A percentile compares a stretch with the other conserved stretches of the same genome.
Conservation (phyloP, 2,113 vertebrate genomes). For the Turnix velox region DNA sequence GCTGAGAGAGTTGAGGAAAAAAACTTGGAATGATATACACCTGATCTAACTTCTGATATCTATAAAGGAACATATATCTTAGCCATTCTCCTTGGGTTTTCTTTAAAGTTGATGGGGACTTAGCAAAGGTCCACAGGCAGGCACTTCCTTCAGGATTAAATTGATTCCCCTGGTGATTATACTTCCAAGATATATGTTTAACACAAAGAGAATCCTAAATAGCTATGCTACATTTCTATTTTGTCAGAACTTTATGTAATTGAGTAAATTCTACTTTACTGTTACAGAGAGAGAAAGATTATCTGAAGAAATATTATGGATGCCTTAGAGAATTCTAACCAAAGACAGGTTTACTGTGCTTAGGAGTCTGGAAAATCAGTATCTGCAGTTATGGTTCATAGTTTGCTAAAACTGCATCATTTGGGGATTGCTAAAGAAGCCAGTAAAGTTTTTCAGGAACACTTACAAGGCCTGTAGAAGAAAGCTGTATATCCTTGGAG, state of each 20-base stretch:
- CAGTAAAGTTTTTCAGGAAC: not conserved
- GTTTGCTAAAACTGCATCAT: not conserved
- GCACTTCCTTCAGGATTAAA: not conserved
- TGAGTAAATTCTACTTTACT: not conserved
- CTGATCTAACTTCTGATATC: not conserved
- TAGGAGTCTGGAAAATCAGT: not conserved
- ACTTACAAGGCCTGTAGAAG: not conserved
- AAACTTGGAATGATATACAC: not conserved
- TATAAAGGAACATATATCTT: not conserved
- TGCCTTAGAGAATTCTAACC: not conserved
- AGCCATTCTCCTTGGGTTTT: not conserved
- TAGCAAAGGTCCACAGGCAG: not conserved
- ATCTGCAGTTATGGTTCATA: not conserved
- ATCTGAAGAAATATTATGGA: not conserved
- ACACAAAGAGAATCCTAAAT: not conserved
- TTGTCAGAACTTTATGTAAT: not conserved
- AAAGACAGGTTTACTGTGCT: not conserved
- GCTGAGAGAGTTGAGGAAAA: not conserved
- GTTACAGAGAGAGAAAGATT: not conserved
- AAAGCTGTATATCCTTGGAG: not conserved
- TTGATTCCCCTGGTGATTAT: not conserved
- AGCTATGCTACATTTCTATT: not conserved
- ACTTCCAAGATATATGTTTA: not conserved
- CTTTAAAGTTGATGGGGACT: not conserved
- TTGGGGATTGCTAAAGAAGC: not conserved